These are phyloP conservation scores for Euura lappo DNA, from an alignment of 1,140 invertebrate genomes.

Conservation along the genomic window DNA sequence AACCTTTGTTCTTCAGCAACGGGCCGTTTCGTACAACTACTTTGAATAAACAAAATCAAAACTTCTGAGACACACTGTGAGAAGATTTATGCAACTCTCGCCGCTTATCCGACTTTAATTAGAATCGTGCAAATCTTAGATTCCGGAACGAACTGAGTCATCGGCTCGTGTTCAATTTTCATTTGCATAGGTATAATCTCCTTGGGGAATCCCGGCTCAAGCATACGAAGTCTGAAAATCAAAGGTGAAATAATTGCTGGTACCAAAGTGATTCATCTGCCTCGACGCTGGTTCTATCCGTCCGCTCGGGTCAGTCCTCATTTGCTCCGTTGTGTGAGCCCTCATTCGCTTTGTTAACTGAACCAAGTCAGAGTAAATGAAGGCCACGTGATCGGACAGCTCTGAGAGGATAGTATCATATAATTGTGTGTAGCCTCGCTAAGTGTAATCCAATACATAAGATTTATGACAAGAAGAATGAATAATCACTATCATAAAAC, in stretches of 20 bases:
- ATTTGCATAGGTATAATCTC: no score
- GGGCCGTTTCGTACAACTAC: not conserved
- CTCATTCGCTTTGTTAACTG: not conserved
- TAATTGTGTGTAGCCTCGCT: no score
- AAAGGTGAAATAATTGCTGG: no score
- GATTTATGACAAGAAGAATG: no score
- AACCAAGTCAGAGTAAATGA: not conserved
- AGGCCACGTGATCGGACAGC: not conserved
- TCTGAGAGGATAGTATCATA: not conserved
- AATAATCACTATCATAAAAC: no score
- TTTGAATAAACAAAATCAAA: not conserved
- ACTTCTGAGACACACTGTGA: not conserved
- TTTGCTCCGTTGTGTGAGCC: not conserved
- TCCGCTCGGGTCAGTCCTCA: not conserved
- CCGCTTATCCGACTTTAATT: no score
- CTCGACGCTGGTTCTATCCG: not conserved
- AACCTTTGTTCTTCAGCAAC: not conserved
- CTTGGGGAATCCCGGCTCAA: no score
- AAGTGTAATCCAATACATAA: no score
- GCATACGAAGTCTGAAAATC: no score
- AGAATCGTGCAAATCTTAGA: no score
- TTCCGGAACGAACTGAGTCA: no score
- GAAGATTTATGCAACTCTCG: not conserved
- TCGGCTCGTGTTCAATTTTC: no score
- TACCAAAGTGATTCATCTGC: not conserved